Evolutionary conservation across 2,888 invertebrate genomes (phyloP).

Genomic region (Cataglyphis albicans): DNA sequence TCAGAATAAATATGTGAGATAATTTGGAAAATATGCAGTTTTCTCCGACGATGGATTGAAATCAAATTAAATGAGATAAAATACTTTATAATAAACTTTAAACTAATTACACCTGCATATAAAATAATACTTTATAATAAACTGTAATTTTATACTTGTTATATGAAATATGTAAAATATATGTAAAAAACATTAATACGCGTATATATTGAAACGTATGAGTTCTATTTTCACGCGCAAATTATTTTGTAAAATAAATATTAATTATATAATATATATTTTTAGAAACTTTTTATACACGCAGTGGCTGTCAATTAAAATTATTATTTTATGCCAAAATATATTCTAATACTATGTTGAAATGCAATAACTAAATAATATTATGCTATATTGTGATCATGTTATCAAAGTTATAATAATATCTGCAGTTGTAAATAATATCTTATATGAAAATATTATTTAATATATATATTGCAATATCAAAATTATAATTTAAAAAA

Average conservation of each 20-base stretch:
- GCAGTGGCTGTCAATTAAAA: not conserved
- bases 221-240: not conserved
- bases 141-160: no score
- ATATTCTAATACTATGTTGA: not conserved
- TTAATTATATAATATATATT: not conserved
- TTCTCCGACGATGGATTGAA: not conserved
- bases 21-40: constrained; percentile 77
- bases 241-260: not conserved
- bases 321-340: constrained; percentile 7
- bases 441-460: constrained; percentile 6
- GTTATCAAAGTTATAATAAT: constrained; percentile 17
- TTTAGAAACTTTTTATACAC: not conserved
- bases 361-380: constrained; percentile 36
- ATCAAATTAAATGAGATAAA: not conserved
- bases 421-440: not conserved
- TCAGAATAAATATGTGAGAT: constrained; percentile 80
- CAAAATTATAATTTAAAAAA: not conserved
- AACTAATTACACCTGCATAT: not conserved
- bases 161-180: not conserved
- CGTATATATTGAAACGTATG: not conserved
- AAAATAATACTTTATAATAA: not conserved
- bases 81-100: not conserved
- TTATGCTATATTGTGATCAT: not conserved
- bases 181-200: not conserved
- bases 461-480: not conserved